These are phyloP conservation scores for Phortica magna DNA, from an alignment of 2,888 invertebrate genomes.

Conservation along the genomic window DNA sequence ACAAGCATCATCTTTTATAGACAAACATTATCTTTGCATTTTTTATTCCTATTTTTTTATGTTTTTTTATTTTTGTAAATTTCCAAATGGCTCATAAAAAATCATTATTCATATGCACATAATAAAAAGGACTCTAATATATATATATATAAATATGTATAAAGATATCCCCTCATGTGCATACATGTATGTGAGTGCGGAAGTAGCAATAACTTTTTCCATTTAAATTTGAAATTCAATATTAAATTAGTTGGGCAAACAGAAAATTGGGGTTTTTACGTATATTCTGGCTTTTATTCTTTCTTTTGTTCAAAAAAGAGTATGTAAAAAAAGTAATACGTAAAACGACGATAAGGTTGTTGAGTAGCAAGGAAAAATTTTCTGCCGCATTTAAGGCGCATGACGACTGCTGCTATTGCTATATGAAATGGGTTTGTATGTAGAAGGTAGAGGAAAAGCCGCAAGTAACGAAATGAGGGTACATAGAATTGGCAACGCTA, in stretches of 20 bases:
- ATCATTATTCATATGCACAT: conserved; percentile 19
- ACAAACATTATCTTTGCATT: background rate
- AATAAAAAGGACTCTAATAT: background rate
- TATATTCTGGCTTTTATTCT: background rate
- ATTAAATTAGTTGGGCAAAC: conserved; percentile 38
- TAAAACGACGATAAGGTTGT: background rate
- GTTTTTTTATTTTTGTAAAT: background rate
- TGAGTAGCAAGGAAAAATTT: background rate
- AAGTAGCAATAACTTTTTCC: conserved; percentile 28
- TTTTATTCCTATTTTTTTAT: background rate
- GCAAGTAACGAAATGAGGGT: no score
- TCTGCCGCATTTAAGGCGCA: conserved; percentile 24
- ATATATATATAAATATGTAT: background rate
- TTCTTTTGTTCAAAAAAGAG: background rate
- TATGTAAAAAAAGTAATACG: background rate
- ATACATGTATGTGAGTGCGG: background rate
- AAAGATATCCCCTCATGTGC: background rate
- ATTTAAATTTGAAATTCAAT: conserved; percentile 38
- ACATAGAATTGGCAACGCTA: background rate
- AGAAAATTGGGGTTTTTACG: conserved; percentile 23
- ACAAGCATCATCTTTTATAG: background rate
- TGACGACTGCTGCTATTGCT: conserved; percentile 12
- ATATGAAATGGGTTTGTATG: background rate
- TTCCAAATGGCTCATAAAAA: conserved; percentile 14
- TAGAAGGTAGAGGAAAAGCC: no score